Evolutionary conservation across 2,888 invertebrate species (phyloP).

Genomic region (Nephrotoma guestfalica): DNA sequence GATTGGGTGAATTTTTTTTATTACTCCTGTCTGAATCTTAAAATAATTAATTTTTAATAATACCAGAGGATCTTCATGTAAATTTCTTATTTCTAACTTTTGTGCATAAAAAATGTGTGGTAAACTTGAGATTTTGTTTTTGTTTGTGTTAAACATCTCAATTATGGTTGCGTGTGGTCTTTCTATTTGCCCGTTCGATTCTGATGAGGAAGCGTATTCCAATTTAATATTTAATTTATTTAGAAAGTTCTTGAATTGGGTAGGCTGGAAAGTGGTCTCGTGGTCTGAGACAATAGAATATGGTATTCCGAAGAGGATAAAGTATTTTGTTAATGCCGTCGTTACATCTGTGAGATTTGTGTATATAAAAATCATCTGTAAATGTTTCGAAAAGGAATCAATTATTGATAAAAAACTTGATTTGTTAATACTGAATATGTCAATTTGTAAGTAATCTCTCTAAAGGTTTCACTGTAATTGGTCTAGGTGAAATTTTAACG

Average conservation of each 20-base stretch:
- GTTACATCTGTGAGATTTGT: background rate
- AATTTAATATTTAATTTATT: background rate
- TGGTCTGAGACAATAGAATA: background rate
- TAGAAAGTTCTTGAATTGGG: background rate
- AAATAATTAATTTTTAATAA: too few species aligned
- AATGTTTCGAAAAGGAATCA: background rate
- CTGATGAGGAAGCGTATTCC: background rate
- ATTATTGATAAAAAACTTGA: background rate
- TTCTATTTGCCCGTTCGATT: background rate
- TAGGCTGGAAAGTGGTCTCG: background rate
- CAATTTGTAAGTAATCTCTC: background rate
- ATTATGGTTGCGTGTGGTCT: background rate
- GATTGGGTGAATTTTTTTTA: too few species aligned
- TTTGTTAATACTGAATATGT: background rate
- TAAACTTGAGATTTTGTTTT: background rate
- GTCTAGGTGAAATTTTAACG: background rate
- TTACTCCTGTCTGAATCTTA: too few species aligned
- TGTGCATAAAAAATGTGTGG: too few species aligned
- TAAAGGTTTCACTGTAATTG: background rate
- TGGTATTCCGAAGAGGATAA: background rate
- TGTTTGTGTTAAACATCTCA: background rate
- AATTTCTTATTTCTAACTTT: too few species aligned
- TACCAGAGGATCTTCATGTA: too few species aligned
- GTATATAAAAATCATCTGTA: background rate
- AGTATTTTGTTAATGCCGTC: background rate